Conservation (phyloP, 2,113 vertebrate genomes). For the Lipophrys pholis region DNA sequence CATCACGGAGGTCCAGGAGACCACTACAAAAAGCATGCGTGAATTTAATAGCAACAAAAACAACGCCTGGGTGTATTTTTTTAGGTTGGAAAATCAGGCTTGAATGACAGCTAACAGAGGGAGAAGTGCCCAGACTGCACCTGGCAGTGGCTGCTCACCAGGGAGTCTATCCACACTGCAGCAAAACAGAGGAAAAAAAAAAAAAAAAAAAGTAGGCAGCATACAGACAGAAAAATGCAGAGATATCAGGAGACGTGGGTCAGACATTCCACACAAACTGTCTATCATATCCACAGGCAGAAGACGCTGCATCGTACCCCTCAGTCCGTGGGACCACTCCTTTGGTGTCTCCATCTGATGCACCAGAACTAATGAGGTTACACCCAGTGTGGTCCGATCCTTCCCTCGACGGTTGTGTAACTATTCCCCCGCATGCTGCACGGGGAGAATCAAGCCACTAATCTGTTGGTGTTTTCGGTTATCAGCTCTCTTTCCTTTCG, state of each 20-base stretch:
- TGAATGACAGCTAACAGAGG: not conserved
- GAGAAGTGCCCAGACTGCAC: constrained; percentile 13
- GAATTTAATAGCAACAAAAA: not conserved
- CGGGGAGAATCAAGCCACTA: constrained; percentile 9
- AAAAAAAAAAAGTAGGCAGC: too few relatives aligned
- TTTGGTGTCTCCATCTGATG: constrained; percentile 2
- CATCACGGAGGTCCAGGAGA: not conserved
- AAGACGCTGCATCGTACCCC: not conserved
- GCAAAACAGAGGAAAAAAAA: not conserved
- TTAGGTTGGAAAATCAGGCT: not conserved
- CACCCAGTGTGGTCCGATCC: not conserved
- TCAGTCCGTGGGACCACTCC: not conserved
- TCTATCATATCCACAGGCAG: not conserved
- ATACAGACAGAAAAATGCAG: not conserved
- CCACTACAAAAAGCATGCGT: not conserved
- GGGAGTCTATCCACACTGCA: constrained; percentile 16
- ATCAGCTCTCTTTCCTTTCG: constrained; percentile 1
- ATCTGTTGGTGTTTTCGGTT: constrained; percentile 24
- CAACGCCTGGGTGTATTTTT: not conserved
- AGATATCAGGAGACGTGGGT: constrained; percentile 1
- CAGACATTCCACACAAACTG: constrained; percentile 1
- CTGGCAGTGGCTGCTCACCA: constrained; percentile 2
- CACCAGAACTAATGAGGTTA: too few relatives aligned
- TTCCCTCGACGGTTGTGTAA: not conserved
- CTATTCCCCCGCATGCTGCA: constrained; percentile 9